These are phyloP conservation scores for Ptychodera flava DNA, from an alignment of 35 echinoderm and acorn worm genomes.

Conservation along the genomic window DNA sequence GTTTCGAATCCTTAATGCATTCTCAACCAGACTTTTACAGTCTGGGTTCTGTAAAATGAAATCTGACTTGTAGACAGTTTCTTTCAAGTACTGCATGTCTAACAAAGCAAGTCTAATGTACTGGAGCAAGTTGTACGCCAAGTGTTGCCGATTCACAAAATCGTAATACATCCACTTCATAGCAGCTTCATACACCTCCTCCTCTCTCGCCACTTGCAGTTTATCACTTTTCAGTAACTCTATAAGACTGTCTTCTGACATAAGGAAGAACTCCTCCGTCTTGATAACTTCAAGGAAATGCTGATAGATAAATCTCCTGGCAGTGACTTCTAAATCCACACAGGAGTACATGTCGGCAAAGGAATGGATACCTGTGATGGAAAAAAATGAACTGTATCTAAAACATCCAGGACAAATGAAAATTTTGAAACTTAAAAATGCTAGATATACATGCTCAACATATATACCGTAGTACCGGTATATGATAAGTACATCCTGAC, in stretches of 20 bases:
- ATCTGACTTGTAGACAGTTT: conserved; percentile 80
- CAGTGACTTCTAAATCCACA: conserved; percentile 71
- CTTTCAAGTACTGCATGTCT: conserved; percentile 76
- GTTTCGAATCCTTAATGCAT: conserved; percentile 76
- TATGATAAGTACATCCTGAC: too few species aligned
- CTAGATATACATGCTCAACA: too few species aligned
- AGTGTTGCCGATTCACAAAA: conserved; percentile 61
- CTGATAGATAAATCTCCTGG: conserved; percentile 92
- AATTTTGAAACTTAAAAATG: too few species aligned
- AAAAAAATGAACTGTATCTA: conserved; percentile 11
- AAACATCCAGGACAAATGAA: neutral
- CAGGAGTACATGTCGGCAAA: conserved; percentile 99
- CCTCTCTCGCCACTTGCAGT: conserved; percentile 69
- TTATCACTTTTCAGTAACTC: conserved; percentile 77
- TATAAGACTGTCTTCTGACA: conserved; percentile 81
- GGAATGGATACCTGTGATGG: conserved; percentile 81
- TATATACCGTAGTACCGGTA: too few species aligned
- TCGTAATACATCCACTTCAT: conserved; percentile 88
- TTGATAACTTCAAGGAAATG: conserved; percentile 93
- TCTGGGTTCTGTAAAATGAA: conserved; percentile 58
- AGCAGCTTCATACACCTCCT: conserved; percentile 91
- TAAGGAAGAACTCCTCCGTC: conserved; percentile 94
- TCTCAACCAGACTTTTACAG: conserved; percentile 60
- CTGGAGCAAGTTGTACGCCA: conserved; percentile 72
- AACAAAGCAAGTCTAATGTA: conserved; percentile 80